Evolutionary conservation across 2,797 vertebrate species (phyloP).

Genomic region (Fringilla coelebs): DNA sequence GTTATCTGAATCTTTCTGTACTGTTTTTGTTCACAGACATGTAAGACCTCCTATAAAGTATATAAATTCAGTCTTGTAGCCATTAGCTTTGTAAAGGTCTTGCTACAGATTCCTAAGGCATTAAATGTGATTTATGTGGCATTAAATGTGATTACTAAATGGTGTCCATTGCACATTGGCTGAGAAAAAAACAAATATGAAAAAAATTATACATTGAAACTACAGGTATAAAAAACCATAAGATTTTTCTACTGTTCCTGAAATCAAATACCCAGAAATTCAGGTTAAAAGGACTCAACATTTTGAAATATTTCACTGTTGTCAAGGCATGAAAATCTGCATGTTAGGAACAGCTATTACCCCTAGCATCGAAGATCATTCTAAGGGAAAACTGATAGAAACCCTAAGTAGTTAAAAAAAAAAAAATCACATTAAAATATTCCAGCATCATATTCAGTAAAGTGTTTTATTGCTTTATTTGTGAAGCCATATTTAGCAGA

Average conservation of each 20-base stretch:
- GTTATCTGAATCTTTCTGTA: background rate
- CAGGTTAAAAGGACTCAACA: background rate
- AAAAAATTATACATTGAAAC: background rate
- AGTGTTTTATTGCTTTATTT: background rate
- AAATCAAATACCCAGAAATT: background rate
- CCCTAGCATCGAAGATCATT: rapidly evolving
- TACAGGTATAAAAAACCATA: background rate
- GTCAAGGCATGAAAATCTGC: background rate
- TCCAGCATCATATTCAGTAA: background rate
- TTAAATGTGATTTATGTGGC: background rate
- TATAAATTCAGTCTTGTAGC: background rate
- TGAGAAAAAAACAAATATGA: background rate
- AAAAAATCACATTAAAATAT: background rate
- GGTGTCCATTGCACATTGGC: background rate
- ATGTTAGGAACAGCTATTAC: background rate
- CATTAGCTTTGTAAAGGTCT: background rate
- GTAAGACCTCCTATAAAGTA: background rate
- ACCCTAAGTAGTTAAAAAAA: background rate
- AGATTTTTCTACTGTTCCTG: background rate
- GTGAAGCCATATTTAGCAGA: background rate
- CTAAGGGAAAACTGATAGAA: background rate
- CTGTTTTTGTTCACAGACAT: background rate
- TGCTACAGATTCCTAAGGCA: background rate
- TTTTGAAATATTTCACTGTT: background rate
- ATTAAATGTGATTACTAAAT: background rate